Conservation (phyloP, 64 coral and sea anemone species). For the Catalaphyllia jardinei region DNA sequence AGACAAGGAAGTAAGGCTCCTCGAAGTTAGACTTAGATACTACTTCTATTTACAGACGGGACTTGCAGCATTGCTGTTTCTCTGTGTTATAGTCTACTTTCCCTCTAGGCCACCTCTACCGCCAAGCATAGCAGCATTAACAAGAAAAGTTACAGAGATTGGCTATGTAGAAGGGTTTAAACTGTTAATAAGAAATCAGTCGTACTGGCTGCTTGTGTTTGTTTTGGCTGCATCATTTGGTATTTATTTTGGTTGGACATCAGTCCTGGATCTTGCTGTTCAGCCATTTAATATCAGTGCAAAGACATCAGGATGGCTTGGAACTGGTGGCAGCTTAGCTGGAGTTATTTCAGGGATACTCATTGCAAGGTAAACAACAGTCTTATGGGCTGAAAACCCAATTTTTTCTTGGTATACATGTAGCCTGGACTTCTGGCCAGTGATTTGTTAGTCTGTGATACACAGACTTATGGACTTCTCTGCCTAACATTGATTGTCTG, state of each 20-base stretch:
- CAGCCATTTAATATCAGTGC: conserved; percentile 61
- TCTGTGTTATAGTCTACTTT: conserved; percentile 55
- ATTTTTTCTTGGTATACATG: too few relatives aligned
- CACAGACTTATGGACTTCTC: too few relatives aligned
- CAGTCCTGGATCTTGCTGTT: conserved; percentile 63
- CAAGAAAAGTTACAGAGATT: conserved; percentile 15
- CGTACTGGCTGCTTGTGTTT: conserved; percentile 57
- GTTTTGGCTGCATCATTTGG: conserved; percentile 53
- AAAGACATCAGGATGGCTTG: conserved; percentile 56
- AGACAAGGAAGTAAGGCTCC: conserved; percentile 12
- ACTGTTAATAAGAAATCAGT: conserved; percentile 23
- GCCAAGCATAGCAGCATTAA: conserved; percentile 42
- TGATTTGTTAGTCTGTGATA: too few relatives aligned
- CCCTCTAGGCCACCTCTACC: conserved; percentile 70
- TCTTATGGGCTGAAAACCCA: too few relatives aligned
- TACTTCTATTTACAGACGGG: conserved; percentile 64
- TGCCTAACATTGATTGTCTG: too few relatives aligned
- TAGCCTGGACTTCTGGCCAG: too few relatives aligned
- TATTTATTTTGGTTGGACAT: conserved; percentile 51
- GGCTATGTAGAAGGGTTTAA: conserved; percentile 37
- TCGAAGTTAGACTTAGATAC: conserved; percentile 37
- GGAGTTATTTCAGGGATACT: conserved; percentile 57
- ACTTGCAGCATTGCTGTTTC: conserved; percentile 17
- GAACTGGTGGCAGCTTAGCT: conserved; percentile 41
- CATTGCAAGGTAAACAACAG: conserved; percentile 61